Evolutionary conservation across 2,113 vertebrate genomes (phyloP).

Genomic region (Glaucidium brasilianum): DNA sequence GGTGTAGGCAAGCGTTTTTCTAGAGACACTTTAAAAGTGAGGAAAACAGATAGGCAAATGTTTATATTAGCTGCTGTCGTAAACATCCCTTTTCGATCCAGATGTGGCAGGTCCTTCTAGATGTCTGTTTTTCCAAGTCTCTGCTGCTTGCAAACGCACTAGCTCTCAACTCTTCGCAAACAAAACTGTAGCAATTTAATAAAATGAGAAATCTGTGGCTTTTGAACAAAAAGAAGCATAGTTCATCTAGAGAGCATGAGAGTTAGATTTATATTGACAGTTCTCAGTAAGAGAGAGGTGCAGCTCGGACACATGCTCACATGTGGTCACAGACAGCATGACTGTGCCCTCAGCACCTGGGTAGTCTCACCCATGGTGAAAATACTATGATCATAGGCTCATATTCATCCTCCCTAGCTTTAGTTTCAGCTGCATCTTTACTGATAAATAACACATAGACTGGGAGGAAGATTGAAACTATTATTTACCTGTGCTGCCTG

Average conservation of each 20-base stretch:
- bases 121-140: neutral
- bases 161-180: neutral
- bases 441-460: neutral
- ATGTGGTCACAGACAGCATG: neutral
- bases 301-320: fast-evolving
- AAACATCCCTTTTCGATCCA: neutral
- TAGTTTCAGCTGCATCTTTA: neutral
- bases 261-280: neutral
- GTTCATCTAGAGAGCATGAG: neutral
- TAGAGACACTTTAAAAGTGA: neutral
- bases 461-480: neutral
- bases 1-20: neutral
- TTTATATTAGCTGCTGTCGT: neutral
- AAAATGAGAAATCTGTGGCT: neutral
- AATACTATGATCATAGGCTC: neutral
- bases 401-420: neutral
- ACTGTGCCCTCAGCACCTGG: neutral
- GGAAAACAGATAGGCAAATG: neutral
- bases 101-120: neutral
- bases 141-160: neutral
- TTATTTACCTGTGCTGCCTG: fast-evolving
- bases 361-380: neutral
- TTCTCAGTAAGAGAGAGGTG: neutral
- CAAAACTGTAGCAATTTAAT: neutral
- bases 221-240: neutral